Conservation (phyloP, 2,888 invertebrate genomes). For the Parnassius smintheus region DNA sequence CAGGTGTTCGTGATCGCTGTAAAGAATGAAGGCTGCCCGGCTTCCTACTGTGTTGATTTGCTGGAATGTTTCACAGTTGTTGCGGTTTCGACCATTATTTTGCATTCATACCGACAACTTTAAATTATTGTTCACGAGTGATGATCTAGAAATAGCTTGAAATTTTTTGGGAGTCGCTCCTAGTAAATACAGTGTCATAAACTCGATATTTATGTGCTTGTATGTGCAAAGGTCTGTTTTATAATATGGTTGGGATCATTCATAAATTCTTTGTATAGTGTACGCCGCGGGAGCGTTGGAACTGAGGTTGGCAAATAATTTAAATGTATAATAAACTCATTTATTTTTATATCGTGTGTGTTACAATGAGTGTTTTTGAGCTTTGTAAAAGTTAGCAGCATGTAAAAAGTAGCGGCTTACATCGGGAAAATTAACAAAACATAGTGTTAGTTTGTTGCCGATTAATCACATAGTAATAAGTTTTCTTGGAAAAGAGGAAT, state of each 20-base stretch:
- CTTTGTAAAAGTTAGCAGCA: slow-evolving; percentile 1
- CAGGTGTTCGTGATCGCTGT: slow-evolving; percentile 48
- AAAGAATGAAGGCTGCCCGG: slow-evolving; percentile 37
- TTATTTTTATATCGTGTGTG: slow-evolving; percentile 33
- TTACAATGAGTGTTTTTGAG: background rate
- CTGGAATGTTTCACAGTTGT: slow-evolving; percentile 37
- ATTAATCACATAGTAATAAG: slow-evolving; percentile 19
- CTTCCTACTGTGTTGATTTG: slow-evolving; percentile 43
- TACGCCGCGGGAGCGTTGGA: slow-evolving; percentile 32
- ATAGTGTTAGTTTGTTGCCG: slow-evolving; percentile 13
- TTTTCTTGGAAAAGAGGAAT: slow-evolving; percentile 6
- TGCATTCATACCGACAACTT: slow-evolving; percentile 41
- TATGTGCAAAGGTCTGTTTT: background rate
- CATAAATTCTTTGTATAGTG: slow-evolving; percentile 17
- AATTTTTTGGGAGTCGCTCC: slow-evolving; percentile 36
- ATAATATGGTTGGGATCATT: background rate
- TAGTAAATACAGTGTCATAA: slow-evolving; percentile 42
- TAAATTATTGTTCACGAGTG: slow-evolving; percentile 48
- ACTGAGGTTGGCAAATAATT: slow-evolving; percentile 30
- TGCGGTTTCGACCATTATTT: slow-evolving; percentile 45
- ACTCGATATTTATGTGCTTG: slow-evolving; percentile 35
- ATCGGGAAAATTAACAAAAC: slow-evolving; percentile 3
- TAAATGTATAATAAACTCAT: slow-evolving; percentile 33
- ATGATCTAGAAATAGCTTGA: slow-evolving; percentile 27
- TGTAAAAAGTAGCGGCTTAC: slow-evolving; percentile 6